phyloP scores from a whole-genome alignment of 2,797 vertebrate genomes.

The Staurois parvus region DNA sequence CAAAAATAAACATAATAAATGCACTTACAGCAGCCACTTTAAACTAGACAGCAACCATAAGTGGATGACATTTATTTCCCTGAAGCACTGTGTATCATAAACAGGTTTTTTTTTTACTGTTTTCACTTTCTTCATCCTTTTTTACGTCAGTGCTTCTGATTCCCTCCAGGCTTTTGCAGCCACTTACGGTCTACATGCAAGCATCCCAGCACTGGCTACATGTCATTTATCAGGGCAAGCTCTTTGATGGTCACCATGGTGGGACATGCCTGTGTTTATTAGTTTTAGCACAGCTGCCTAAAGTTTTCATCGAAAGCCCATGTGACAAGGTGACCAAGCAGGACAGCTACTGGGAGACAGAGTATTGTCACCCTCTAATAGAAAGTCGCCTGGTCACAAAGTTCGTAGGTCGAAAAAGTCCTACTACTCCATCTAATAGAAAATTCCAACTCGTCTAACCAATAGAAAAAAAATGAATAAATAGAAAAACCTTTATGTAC shows the following conservation, averaged over 20 bases:
- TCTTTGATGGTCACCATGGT: not conserved
- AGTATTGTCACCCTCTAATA: not conserved
- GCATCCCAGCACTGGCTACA: not conserved
- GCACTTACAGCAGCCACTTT: not conserved
- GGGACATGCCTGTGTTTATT: not conserved
- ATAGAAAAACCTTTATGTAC: no score
- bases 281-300: not conserved
- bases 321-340: not conserved
- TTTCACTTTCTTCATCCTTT: not conserved
- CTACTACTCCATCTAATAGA: no score
- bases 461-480: no score
- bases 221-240: not conserved
- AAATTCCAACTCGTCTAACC: no score
- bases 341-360: not conserved
- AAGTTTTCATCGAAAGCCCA: not conserved
- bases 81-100: no score
- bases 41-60: not conserved
- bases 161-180: not conserved
- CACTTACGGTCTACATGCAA: not conserved
- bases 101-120: no score
- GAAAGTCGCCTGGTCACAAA: no score
- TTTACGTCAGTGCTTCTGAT: not conserved
- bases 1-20: conserved; percentile 1
- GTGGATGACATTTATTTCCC: not conserved
- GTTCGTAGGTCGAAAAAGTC: no score